Percentiles rank a stretch among this genome's conserved stretches.
Conservation (phyloP, 1,140 invertebrate genomes). For the Arion vulgaris region DNA sequence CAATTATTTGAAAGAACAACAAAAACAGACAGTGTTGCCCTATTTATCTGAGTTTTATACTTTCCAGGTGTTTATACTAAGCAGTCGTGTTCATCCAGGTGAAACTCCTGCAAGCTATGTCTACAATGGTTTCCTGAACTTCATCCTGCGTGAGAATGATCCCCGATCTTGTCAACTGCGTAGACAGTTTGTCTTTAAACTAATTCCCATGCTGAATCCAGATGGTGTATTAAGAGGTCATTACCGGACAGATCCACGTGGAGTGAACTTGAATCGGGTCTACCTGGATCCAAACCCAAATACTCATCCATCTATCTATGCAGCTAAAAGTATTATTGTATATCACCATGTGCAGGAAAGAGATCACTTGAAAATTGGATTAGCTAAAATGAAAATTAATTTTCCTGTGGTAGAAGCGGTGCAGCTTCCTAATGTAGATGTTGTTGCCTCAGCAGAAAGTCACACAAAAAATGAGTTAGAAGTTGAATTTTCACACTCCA, state of each 20-base stretch:
- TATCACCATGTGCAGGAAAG: conserved; percentile 70
- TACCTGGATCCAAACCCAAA: conserved; percentile 71
- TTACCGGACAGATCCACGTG: conserved; percentile 88
- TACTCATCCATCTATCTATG: conserved; percentile 73
- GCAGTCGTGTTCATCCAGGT: conserved; percentile 73
- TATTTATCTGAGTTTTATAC: too few species aligned
- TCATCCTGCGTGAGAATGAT: conserved; percentile 71
- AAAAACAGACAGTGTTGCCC: too few species aligned
- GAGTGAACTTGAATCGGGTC: conserved; percentile 72
- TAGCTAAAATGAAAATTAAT: conserved; percentile 53
- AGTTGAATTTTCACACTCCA: not conserved
- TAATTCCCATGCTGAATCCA: conserved; percentile 93
- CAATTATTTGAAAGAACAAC: too few species aligned
- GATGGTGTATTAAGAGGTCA: conserved; percentile 92
- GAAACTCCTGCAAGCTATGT: conserved; percentile 73
- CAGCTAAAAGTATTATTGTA: conserved; percentile 71
- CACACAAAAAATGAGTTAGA: not conserved
- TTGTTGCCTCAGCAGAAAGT: not conserved
- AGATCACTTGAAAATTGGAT: conserved; percentile 45
- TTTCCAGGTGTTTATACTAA: conserved; percentile 71
- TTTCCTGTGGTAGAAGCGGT: conserved; percentile 47
- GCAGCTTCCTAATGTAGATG: not conserved
- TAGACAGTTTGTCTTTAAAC: conserved; percentile 90
- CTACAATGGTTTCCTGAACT: conserved; percentile 73
- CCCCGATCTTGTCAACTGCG: conserved; percentile 66